A percentile compares a stretch with the other conserved stretches of the same genome.
These are phyloP conservation scores for Lamellibrachia luymesi DNA, from an alignment of 1,140 invertebrate genomes.

Conservation along the genomic window DNA sequence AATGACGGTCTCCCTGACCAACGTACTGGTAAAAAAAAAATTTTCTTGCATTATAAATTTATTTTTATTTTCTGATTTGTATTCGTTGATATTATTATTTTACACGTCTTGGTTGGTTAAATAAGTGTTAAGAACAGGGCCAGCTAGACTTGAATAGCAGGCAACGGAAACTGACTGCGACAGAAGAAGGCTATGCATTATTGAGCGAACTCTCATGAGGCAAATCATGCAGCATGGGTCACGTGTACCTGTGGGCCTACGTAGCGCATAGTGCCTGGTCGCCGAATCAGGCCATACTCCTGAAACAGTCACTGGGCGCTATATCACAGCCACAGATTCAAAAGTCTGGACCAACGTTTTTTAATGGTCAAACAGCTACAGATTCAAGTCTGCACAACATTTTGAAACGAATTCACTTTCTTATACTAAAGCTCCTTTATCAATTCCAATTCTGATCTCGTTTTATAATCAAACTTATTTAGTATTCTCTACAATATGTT, in stretches of 20 bases:
- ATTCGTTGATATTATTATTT: no score
- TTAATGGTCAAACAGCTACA: no score
- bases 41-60: no score
- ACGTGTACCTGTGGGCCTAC: not conserved
- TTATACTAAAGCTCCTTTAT: not conserved
- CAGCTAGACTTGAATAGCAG: not conserved
- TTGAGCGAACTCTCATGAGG: not conserved
- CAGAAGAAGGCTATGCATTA: not conserved
- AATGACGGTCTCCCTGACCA: no score
- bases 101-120: no score
- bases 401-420: not conserved
- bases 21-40: no score
- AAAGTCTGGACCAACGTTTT: no score
- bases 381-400: not conserved
- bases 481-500: no score
- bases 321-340: not conserved
- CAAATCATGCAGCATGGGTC: not conserved
- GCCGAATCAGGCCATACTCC: not conserved
- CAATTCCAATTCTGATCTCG: no score
- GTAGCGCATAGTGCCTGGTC: not conserved
- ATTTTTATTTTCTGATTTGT: no score
- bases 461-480: no score
- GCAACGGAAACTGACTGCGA: not conserved
- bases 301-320: not conserved
- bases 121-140: not conserved